Evolutionary conservation across 2,797 vertebrate species (phyloP).

Genomic region (Emys orbicularis): DNA sequence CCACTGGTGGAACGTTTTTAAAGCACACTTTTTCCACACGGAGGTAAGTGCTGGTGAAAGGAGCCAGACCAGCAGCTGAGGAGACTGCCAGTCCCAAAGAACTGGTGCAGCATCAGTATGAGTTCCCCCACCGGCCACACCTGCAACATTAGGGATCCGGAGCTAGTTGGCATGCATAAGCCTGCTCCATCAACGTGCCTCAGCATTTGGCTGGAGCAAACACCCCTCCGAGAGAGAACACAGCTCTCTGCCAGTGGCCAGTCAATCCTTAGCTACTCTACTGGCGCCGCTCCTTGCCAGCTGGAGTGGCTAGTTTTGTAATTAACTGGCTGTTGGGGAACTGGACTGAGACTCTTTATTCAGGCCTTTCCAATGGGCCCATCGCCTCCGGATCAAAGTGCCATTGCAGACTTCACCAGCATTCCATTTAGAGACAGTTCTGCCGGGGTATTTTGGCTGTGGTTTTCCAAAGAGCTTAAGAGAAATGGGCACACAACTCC

Average conservation of each 20-base stretch:
- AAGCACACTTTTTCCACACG: rapidly evolving
- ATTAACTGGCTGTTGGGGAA: background rate
- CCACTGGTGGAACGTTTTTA: background rate
- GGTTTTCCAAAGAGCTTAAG: background rate
- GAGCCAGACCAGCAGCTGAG: background rate
- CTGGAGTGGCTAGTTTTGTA: rapidly evolving
- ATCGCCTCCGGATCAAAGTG: rapidly evolving
- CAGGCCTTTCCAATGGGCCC: background rate
- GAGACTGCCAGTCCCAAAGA: background rate
- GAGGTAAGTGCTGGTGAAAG: background rate
- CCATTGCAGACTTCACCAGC: rapidly evolving
- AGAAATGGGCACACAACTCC: background rate
- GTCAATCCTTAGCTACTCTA: background rate
- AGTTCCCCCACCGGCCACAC: background rate
- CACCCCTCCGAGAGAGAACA: background rate
- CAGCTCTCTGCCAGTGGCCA: background rate
- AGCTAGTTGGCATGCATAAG: rapidly evolving
- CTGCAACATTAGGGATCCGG: background rate
- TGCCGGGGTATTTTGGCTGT: background rate
- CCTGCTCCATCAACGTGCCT: background rate
- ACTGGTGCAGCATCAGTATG: background rate
- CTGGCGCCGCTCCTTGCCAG: background rate
- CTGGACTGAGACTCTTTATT: background rate
- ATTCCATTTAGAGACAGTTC: background rate
- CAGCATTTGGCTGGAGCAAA: background rate